These are phyloP conservation scores for Microdon myrmicae DNA, from an alignment of 2,888 invertebrate genomes.

Conservation along the genomic window DNA sequence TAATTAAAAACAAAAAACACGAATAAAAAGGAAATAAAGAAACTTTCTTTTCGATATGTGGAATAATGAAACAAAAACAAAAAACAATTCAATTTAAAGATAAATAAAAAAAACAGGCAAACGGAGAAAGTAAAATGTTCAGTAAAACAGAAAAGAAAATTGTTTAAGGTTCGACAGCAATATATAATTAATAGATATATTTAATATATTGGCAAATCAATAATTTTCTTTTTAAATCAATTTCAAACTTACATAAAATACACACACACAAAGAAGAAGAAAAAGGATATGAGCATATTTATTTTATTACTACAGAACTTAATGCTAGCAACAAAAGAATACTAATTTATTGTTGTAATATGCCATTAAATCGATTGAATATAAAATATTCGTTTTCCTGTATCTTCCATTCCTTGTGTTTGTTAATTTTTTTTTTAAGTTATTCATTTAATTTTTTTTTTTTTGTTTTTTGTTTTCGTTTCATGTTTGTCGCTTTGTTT, in stretches of 20 bases:
- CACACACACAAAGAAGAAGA: conserved; percentile 44
- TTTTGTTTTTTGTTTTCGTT: too few relatives aligned
- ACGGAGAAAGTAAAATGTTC: conserved; percentile 10
- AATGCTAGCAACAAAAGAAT: conserved; percentile 33
- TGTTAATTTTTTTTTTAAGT: too few relatives aligned
- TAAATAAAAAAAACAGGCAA: conserved; percentile 51
- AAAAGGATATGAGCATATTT: conserved; percentile 25
- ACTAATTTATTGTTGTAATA: conserved; percentile 41
- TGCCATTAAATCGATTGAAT: too few relatives aligned
- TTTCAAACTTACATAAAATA: conserved; percentile 51
- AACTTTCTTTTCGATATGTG: conserved; percentile 55
- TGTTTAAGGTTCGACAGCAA: conserved; percentile 36
- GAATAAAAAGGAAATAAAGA: conserved; percentile 56
- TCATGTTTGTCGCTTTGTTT: too few relatives aligned
- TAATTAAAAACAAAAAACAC: conserved; percentile 41
- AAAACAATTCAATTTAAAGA: conserved; percentile 18
- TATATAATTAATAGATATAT: too few relatives aligned
- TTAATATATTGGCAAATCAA: conserved; percentile 21
- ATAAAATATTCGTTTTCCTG: too few relatives aligned
- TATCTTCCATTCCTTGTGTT: too few relatives aligned
- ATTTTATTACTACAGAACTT: conserved; percentile 50
- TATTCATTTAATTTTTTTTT: too few relatives aligned
- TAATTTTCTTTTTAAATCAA: conserved; percentile 51
- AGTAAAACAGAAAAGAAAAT: conserved; percentile 55
- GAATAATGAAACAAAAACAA: conserved; percentile 51